Evolutionary conservation across 1,140 invertebrate genomes (phyloP), one percentile per base, ranked within the genome.

Genomic region (Drosophila sp.): DNA sequence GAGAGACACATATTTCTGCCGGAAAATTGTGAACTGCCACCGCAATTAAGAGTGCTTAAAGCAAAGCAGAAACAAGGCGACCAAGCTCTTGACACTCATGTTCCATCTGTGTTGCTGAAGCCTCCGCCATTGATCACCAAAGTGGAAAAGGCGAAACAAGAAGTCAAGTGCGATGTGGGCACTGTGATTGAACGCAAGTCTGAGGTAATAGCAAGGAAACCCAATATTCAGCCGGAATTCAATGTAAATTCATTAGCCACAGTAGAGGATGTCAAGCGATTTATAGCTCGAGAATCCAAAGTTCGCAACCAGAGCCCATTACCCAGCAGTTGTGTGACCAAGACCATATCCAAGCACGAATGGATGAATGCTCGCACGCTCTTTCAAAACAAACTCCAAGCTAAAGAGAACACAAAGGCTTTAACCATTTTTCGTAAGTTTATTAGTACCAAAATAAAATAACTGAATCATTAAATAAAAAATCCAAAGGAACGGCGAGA

Each of bases 361-460:
- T 91, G 90, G 90, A 38, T 72, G 6, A 84, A 76, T 0, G 90
- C 90, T 0, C 79, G 75, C 23, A 78, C 74, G 6, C 61, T 91
- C 2, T 91, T 91, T 6, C 70, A 91, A 41, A 67, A 76, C 7
- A 91, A 90, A 54, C 11, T 90, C 4, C 41, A 72, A 56, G 6
- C 72, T 3, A 77, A 76, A 23, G 84, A 91, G 25, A 65, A 77
- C 0, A 63, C 63, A 4, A 91, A 91, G 30, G 85, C 90, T 11
- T 73, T 91, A 3, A 91, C 56, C 41, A 75, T 91, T 54, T 91
- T 91, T 80, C 77, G 76, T n/a, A 91, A 91, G 71, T 91, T 90
- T 91, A 80, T 91, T 76, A 35, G 66, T 7, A 85, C 38, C 44
- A 91, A 91, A 90, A 76, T 90, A 60, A 78, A 84, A 66, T 56